phyloP scores from a whole-genome alignment of 2,113 vertebrate genomes.

The Salvator merianae region DNA sequence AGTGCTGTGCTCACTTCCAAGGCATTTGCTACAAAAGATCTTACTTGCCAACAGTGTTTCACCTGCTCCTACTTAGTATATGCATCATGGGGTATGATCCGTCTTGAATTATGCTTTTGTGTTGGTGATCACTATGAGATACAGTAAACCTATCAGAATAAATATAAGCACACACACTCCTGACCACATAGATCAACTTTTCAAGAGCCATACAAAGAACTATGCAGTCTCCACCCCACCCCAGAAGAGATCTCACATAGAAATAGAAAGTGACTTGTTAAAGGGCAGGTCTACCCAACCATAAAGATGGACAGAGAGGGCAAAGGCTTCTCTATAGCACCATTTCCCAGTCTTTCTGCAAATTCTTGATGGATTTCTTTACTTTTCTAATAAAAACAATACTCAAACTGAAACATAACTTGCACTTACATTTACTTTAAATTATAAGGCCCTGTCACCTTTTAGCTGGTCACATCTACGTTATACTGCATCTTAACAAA shows the following conservation, averaged over 20 bases:
- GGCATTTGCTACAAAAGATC: background rate
- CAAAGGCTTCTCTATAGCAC: background rate
- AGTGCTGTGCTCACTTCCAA: background rate
- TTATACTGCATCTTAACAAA: background rate
- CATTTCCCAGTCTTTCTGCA: too few relatives aligned
- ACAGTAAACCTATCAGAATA: too few relatives aligned
- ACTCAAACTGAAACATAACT: background rate
- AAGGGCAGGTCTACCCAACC: background rate
- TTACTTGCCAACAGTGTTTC: background rate
- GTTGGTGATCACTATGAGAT: background rate
- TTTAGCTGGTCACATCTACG: too few relatives aligned
- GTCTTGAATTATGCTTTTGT: background rate
- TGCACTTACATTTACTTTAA: background rate
- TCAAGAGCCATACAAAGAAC: too few relatives aligned
- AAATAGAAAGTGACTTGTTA: slow-evolving; percentile 34
- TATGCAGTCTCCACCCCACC: too few relatives aligned
- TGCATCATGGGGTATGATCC: too few relatives aligned
- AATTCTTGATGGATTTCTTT: background rate
- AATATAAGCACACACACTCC: background rate
- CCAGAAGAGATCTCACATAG: slow-evolving; percentile 10
- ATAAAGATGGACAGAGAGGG: background rate
- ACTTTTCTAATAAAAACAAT: background rate
- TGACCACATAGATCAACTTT: too few relatives aligned
- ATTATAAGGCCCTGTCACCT: too few relatives aligned
- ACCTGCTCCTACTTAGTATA: background rate